phyloP scores from a whole-genome alignment of 35 echinoderm and acorn worm genomes.

The Apostichopus japonicus region DNA sequence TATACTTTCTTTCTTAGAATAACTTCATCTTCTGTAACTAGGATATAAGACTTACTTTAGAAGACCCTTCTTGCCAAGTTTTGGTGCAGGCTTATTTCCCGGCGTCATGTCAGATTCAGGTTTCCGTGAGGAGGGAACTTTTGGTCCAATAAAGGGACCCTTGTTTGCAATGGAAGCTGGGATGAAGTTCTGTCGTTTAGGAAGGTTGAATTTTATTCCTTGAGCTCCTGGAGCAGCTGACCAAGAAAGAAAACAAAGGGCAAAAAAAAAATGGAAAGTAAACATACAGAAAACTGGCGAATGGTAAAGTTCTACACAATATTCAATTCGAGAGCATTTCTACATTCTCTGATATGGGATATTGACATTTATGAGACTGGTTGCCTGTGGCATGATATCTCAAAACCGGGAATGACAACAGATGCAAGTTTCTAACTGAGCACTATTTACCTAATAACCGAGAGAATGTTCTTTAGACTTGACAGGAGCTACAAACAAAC shows the following conservation, averaged over 20 bases:
- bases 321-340: too few species aligned
- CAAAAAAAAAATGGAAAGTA: background rate
- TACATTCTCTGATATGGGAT: too few species aligned
- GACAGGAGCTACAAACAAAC: too few species aligned
- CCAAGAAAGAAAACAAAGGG: background rate
- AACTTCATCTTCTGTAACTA: too few species aligned
- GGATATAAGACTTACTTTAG: constrained; percentile 17
- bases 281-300: background rate
- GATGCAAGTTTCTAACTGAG: too few species aligned
- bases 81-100: background rate
- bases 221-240: constrained; percentile 29
- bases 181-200: constrained; percentile 21
- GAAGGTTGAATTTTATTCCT: constrained; percentile 43
- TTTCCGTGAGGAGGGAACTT: background rate
- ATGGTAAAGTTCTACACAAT: too few species aligned
- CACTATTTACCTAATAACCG: too few species aligned
- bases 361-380: too few species aligned
- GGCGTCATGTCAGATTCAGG: background rate
- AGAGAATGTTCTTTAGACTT: too few species aligned
- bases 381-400: too few species aligned
- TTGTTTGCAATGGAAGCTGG: background rate
- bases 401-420: too few species aligned
- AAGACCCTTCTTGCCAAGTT: background rate
- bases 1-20: too few species aligned
- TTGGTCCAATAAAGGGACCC: constrained; percentile 23